Evolutionary conservation across 2,797 vertebrate species (phyloP).

Genomic region (Ispidina lecontei): DNA sequence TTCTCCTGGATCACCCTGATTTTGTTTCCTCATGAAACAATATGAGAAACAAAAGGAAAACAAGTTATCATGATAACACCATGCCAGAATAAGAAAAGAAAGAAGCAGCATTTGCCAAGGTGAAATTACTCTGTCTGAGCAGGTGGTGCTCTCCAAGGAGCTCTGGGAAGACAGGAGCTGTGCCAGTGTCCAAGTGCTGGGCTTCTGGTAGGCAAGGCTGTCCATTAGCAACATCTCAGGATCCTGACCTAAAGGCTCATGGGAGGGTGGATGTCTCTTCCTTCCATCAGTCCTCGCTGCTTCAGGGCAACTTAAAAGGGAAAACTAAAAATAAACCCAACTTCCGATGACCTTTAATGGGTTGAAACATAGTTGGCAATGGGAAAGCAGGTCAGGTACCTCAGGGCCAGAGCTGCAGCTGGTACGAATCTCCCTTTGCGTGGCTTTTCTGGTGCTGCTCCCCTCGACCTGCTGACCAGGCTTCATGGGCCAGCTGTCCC

Average conservation of each 20-base stretch:
- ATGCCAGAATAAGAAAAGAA: background rate
- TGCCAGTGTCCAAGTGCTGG: background rate
- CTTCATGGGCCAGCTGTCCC: background rate
- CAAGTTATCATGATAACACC: fast-evolving
- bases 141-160: background rate
- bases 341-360: background rate
- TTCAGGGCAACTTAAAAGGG: background rate
- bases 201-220: background rate
- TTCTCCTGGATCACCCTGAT: background rate
- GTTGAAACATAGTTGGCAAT: background rate
- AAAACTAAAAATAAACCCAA: background rate
- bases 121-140: background rate
- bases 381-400: constrained; percentile 17
- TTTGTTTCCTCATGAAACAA: background rate
- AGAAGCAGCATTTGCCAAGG: background rate
- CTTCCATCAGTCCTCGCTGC: background rate
- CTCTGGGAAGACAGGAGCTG: background rate
- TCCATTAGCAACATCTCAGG: background rate
- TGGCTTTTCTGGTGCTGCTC: background rate
- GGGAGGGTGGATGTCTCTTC: background rate
- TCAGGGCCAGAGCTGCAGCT: background rate
- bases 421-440: background rate
- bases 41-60: background rate
- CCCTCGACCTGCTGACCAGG: background rate
- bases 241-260: background rate